Evolutionary conservation across 2,113 vertebrate genomes (phyloP), one percentile per base, ranked within the genome.

Genomic region (Perca flavescens): DNA sequence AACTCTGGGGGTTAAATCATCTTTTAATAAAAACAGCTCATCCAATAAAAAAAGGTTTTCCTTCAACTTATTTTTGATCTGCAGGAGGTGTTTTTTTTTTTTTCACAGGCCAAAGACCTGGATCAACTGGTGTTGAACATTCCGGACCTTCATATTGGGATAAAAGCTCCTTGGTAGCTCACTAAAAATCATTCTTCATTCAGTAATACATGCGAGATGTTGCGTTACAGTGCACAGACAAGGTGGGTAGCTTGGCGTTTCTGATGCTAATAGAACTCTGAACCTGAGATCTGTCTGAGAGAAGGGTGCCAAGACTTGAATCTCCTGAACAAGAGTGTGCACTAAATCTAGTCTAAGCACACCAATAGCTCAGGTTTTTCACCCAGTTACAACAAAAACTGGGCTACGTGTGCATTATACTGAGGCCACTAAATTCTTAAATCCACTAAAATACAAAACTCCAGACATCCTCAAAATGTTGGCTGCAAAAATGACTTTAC

Each of bases 401-500:
- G 71, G 83, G 70, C 63, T 36, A 2, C 0, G 15, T 68, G 76
- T 46, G 68, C 66, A 31, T 61, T 34, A 8, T 25, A 25, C 25
- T 0, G 60, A 69, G 62, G 63, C 49, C 40, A 52, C 62, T 46
- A 40, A 75, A 72, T 71, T 68, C 52, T 72, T 46, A 34, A 82
- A 66, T 64, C 34, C 43, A 68, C 62, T 72, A 81, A 74, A 87
- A 82, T 87, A 89, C 78, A 89, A 87, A 90, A 93, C 73, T 91
- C 80, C 85, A 90, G 79, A 84, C 88, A 87, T 90, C 82, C 82
- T 92, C 75, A n/a, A 83, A 84, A 81, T 43, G 53, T 86, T 89
- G 86, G 89, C 94, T 92, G 93, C 91, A 92, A 94, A 90, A 92
- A 80, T 46, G 80, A 89, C 86, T 93, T 94, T 88, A 95, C 95